A percentile compares a stretch with the other conserved stretches of the same genome.
Conservation (phyloP, 2,888 invertebrate genomes). For the Leptinotarsa peninsularis region DNA sequence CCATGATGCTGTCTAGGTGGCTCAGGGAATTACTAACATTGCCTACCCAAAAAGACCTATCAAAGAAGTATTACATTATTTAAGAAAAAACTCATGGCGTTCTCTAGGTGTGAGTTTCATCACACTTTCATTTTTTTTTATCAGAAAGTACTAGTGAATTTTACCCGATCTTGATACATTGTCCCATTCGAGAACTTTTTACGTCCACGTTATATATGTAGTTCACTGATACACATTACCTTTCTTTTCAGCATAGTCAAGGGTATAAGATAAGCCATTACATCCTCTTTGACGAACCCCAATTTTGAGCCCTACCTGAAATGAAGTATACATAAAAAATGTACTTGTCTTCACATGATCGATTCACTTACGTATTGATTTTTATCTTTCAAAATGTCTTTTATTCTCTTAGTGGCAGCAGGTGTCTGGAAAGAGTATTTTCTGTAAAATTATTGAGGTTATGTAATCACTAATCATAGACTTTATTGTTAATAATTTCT, state of each 20-base stretch:
- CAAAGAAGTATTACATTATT: too few species aligned
- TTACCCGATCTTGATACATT: too few species aligned
- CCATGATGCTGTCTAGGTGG: too few species aligned
- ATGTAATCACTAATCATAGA: conserved; percentile 36
- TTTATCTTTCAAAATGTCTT: conserved; percentile 81
- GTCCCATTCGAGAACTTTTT: too few species aligned
- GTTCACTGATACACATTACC: conserved; percentile 59
- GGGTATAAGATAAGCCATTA: conserved; percentile 96
- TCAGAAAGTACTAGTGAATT: too few species aligned
- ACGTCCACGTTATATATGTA: too few species aligned
- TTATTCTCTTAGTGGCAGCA: conserved; percentile 86
- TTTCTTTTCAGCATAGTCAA: conserved; percentile 92
- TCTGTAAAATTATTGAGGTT: conserved; percentile 47
- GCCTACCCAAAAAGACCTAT: too few species aligned
- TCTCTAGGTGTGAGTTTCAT: too few species aligned
- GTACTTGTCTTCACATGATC: background rate
- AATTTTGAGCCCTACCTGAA: conserved; percentile 88
- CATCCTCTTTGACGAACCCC: conserved; percentile 98
- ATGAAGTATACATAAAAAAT: background rate
- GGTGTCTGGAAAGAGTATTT: conserved; percentile 73
- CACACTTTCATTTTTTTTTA: too few species aligned
- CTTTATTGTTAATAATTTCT: background rate
- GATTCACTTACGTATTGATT: conserved; percentile 74
- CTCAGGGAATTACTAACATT: too few species aligned
- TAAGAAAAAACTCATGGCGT: too few species aligned